A percentile compares a stretch with the other conserved stretches of the same genome.
These are phyloP conservation scores for Globodera ellingtonae DNA, from an alignment of 1,140 invertebrate genomes.

Conservation along the genomic window DNA sequence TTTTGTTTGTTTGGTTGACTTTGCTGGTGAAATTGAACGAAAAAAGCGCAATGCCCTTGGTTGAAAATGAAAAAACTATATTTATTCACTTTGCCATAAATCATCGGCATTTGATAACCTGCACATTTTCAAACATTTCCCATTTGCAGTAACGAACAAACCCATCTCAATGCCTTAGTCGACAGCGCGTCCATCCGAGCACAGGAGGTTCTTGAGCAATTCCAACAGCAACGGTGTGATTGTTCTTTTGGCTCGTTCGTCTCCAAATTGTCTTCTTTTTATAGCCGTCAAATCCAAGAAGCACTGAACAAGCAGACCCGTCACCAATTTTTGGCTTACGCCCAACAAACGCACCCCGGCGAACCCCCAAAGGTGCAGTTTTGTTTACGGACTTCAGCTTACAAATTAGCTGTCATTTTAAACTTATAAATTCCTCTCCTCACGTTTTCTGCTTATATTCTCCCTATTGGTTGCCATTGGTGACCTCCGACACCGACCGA, in stretches of 20 bases:
- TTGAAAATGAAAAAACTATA: neutral
- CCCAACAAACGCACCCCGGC: conserved; percentile 90
- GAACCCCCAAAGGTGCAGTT: conserved; percentile 78
- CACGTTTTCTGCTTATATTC: neutral
- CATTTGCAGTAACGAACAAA: neutral
- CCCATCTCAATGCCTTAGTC: conserved; percentile 18
- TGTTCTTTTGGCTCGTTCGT: neutral
- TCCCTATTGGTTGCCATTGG: neutral
- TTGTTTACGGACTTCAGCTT: neutral
- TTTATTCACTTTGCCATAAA: neutral
- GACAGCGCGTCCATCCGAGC: conserved; percentile 34
- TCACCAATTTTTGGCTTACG: conserved; percentile 87
- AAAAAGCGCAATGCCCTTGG: too few species aligned
- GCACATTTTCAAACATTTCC: neutral
- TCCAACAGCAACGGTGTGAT: conserved; percentile 48
- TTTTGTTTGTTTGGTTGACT: too few species aligned
- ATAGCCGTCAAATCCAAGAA: conserved; percentile 79
- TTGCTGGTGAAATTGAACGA: too few species aligned
- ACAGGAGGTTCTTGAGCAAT: conserved; percentile 49
- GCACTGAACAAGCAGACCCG: conserved; percentile 94
- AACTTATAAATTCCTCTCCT: neutral
- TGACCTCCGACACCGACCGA: conserved; percentile 1
- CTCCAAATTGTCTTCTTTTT: conserved; percentile 8
- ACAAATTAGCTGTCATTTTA: neutral
- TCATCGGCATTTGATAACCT: too few species aligned